phyloP scores from a whole-genome alignment of 2,888 invertebrate genomes.

The Epinotia ramella region DNA sequence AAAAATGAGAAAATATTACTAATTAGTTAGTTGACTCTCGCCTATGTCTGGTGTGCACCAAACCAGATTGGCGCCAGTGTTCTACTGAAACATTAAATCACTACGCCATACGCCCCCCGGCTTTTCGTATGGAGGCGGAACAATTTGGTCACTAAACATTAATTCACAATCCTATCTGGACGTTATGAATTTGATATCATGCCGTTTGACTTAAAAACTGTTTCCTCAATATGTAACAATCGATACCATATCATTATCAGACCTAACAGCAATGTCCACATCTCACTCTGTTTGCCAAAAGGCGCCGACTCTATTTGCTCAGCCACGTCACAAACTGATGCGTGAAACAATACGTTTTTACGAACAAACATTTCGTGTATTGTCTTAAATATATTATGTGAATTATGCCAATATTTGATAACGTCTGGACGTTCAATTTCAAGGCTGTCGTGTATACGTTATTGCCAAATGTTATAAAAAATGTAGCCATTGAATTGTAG shows the following conservation, averaged over 20 bases:
- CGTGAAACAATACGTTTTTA: slow-evolving; percentile 34
- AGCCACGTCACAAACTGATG: neutral
- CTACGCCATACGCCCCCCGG: too few species aligned
- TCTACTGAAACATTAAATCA: too few species aligned
- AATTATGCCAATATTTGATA: slow-evolving; percentile 29
- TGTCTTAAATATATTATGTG: slow-evolving; percentile 18
- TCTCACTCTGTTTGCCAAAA: slow-evolving; percentile 21
- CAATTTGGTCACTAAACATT: neutral
- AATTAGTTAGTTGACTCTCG: too few species aligned
- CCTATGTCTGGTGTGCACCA: too few species aligned
- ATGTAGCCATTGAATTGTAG: neutral
- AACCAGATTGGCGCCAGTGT: too few species aligned
- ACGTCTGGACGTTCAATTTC: neutral
- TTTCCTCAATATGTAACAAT: slow-evolving; percentile 2
- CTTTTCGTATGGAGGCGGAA: too few species aligned
- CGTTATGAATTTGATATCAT: neutral
- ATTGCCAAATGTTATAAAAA: neutral
- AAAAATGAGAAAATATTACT: too few species aligned
- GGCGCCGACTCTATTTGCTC: slow-evolving; percentile 34
- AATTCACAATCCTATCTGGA: neutral
- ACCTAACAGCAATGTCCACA: slow-evolving; percentile 17
- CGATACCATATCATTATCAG: slow-evolving; percentile 15
- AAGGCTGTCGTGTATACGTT: neutral
- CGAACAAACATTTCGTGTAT: slow-evolving; percentile 26
- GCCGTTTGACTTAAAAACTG: neutral